Evolutionary conservation across 2,113 vertebrate species (phyloP).

Genomic region (Apteryx mantelli): DNA sequence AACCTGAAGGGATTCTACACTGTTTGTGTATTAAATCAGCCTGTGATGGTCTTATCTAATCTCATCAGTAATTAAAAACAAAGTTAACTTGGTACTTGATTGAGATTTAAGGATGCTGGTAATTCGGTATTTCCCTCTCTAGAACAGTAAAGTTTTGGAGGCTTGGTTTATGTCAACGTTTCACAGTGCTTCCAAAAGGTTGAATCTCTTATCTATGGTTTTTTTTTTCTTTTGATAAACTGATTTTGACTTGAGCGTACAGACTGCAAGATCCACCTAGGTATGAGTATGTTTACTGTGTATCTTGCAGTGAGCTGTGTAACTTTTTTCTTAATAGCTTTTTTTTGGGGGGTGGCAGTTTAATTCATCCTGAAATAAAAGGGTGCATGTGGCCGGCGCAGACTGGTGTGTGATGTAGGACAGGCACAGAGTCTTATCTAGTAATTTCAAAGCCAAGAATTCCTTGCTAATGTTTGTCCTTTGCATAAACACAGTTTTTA

Average conservation of each 20-base stretch:
- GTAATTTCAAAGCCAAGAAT: not conserved
- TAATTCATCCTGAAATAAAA: not conserved
- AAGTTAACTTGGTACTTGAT: conserved; percentile 1
- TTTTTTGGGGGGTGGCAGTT: not conserved
- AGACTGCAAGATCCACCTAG: not conserved
- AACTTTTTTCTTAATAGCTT: not conserved
- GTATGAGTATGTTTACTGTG: not conserved
- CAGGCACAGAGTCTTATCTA: not conserved
- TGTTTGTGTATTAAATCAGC: conserved; percentile 41
- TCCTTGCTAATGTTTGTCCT: not conserved
- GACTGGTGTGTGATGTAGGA: not conserved
- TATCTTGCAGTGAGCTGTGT: not conserved
- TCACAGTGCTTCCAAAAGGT: not conserved
- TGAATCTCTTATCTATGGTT: not conserved
- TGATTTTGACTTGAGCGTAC: not conserved
- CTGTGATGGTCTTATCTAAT: conserved; percentile 59
- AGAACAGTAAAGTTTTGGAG: not conserved
- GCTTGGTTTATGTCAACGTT: not conserved
- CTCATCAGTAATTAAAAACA: conserved; percentile 43
- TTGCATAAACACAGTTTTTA: not conserved
- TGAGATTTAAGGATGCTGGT: not conserved
- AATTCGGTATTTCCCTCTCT: not conserved
- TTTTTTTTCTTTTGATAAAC: not conserved
- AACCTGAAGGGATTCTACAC: conserved; percentile 21
- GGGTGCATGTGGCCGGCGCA: not conserved